A percentile compares a stretch with the other conserved stretches of the same genome.
Evolutionary conservation across 2,113 vertebrate species (phyloP).

Genomic region (Macaca fascicularis): DNA sequence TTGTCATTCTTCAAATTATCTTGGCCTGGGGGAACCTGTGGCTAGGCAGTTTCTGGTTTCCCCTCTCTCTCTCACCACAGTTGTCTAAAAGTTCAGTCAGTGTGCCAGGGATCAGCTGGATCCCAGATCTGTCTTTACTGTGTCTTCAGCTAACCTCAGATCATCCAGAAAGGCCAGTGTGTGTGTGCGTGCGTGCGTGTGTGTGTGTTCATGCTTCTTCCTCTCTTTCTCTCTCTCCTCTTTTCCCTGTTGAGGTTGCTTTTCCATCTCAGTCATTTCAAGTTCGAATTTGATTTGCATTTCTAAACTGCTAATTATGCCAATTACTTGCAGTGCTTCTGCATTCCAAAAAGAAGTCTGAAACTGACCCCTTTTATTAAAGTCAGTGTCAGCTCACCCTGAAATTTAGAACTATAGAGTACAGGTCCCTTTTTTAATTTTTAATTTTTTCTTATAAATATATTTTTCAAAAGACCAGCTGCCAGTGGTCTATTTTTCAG

Average conservation of each 20-base stretch:
- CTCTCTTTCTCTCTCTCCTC: background rate
- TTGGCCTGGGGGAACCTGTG: background rate
- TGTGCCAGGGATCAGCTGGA: background rate
- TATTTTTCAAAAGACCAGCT: constrained; percentile 30
- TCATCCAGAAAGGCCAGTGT: background rate
- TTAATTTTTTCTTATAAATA: background rate
- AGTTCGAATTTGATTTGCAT: constrained; percentile 63
- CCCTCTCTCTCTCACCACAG: accelerated
- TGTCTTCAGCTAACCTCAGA: background rate
- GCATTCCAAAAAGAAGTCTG: constrained; percentile 63
- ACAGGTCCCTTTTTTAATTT: background rate
- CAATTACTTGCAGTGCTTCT: constrained; percentile 58
- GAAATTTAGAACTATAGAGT: constrained; percentile 46
- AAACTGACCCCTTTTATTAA: constrained; percentile 67
- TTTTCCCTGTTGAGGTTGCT: constrained; percentile 12
- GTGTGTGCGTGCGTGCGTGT: background rate
- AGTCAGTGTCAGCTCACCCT: constrained; percentile 44
- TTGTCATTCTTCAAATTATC: background rate
- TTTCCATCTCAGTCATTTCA: constrained; percentile 67
- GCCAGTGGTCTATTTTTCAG: constrained; percentile 48
- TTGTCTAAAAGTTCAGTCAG: background rate
- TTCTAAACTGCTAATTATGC: constrained; percentile 69
- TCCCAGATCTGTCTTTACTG: background rate
- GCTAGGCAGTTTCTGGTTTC: background rate
- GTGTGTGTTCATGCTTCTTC: background rate